Base-by-base conservation (phyloP, 2,888 invertebrate species). In the Eugnorisma glareosa region DNA sequence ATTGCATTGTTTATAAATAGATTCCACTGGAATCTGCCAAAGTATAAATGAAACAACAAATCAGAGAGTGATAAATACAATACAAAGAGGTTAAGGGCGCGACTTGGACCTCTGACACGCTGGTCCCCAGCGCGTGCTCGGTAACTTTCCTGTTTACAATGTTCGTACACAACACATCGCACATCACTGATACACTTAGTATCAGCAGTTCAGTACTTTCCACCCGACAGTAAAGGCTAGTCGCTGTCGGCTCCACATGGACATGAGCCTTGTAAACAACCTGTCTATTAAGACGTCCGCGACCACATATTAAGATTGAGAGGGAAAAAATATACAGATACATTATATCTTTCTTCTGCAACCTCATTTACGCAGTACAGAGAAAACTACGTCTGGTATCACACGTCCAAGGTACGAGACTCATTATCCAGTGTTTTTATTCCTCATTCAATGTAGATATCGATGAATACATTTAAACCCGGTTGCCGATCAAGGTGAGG, bases 91-190 rank as follows among this genome's bases (percentile, higher is more conserved):
- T 95, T 91, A 95, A 94, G 96, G 95, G 93, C 92, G 86, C 81
- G 90, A 87, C 89, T 83, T 79, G 87, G 86, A 92, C 93, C 93
- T 93, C 88, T 93, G 93, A 92, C 94, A 87, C 88, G 86, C 78
- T 67, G 68, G 70, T 59, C 83, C 86, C 87, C 79, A 79, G 86
- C 91, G 91, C 95, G 93, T 93, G 94, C 93, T 89, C 90, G 84
- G 95, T 93, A 95, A 95, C 94, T 95, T 96, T 96, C 95, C 95
- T 95, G 93, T 94, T 93, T 93, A 93, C 92, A 85, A 77, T 84
- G 76, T 80, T 84, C 79, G 75, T 81, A 82, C 79, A 81, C 71
- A 84, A 67, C 79, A 81, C 71, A 83, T 68, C 61, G 88, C 66
- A 81, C 69, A 68, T 76, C 77, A 77, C 69, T 63, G 67, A 74